Conservation (phyloP, 2,113 vertebrate species). For the Poeciliopsis prolifica region DNA sequence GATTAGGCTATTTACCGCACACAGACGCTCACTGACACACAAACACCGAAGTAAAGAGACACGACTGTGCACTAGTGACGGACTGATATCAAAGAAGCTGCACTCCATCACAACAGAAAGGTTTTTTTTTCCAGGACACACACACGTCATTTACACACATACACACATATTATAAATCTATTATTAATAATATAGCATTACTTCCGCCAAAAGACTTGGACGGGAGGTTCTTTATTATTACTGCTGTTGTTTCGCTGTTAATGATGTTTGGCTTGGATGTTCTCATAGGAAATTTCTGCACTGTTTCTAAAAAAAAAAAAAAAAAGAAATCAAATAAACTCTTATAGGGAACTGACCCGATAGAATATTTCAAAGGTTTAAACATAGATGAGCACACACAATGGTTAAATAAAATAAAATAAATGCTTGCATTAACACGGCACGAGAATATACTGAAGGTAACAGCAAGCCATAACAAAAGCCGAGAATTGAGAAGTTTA, state of each 20-base stretch:
- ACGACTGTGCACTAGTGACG: constrained; percentile 68
- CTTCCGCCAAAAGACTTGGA: constrained; percentile 52
- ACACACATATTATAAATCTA: constrained; percentile 73
- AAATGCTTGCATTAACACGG: constrained; percentile 76
- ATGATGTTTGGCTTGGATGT: constrained; percentile 77
- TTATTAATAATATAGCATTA: constrained; percentile 64
- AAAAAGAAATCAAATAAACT: constrained; percentile 65
- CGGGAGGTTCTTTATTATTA: constrained; percentile 66
- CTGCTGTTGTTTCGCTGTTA: constrained; percentile 66
- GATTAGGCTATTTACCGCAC: constrained; percentile 75
- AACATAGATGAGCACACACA: constrained; percentile 71
- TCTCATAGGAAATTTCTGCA: constrained; percentile 70
- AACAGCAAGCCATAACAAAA: constrained; percentile 80
- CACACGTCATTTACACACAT: constrained; percentile 75
- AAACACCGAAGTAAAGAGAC: constrained; percentile 68
- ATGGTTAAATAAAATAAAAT: constrained; percentile 75
- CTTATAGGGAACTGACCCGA: constrained; percentile 65
- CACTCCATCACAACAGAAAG: constrained; percentile 74
- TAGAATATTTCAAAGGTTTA: constrained; percentile 62
- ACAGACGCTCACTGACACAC: constrained; percentile 71
- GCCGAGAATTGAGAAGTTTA: constrained; percentile 73
- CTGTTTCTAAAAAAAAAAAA: constrained; percentile 63
- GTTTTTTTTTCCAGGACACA: constrained; percentile 58
- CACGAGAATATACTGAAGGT: constrained; percentile 75
- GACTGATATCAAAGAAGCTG: constrained; percentile 74